Percentiles rank a stretch among this genome's conserved stretches.
Evolutionary conservation across 2,888 invertebrate species (phyloP).

Genomic region (Drosophila rellima): DNA sequence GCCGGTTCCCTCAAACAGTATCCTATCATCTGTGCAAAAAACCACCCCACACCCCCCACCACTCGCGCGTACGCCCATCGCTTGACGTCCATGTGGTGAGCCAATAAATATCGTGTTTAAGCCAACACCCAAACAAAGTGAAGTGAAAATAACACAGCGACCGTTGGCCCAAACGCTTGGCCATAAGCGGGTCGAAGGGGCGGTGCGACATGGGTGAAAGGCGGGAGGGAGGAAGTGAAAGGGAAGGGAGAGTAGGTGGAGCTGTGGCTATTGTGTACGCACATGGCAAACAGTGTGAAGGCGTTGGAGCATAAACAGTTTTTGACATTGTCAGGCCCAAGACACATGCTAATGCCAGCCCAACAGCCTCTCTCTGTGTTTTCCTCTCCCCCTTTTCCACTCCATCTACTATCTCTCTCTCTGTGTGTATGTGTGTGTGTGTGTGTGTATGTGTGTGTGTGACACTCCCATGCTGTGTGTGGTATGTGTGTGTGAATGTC

Average conservation of each 20-base stretch:
- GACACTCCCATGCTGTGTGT: not conserved
- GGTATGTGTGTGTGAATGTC: constrained; percentile 38
- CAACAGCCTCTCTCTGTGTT: constrained; percentile 7
- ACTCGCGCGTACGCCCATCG: too few species aligned
- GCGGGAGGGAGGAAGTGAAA: not conserved
- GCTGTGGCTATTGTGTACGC: constrained; percentile 61
- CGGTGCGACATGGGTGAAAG: not conserved
- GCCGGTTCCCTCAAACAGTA: not conserved
- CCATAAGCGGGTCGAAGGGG: constrained; percentile 4
- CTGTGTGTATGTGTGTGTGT: not conserved
- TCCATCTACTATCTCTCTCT: not conserved
- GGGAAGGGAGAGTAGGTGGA: not conserved
- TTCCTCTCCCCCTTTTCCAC: not conserved
- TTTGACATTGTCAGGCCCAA: constrained; percentile 79
- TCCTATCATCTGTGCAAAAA: too few species aligned
- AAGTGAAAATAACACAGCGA: constrained; percentile 57
- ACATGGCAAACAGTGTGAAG: constrained; percentile 71
- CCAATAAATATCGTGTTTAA: constrained; percentile 81
- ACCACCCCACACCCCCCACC: too few species aligned
- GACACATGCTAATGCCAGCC: constrained; percentile 75
- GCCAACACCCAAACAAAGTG: constrained; percentile 78
- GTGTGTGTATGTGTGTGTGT: too few species aligned
- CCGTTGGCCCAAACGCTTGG: constrained; percentile 38
- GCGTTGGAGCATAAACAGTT: constrained; percentile 80
- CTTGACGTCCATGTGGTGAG: constrained; percentile 62